Evolutionary conservation across 2,888 invertebrate genomes (phyloP).

Genomic region (Disparrhopalites patrizii): DNA sequence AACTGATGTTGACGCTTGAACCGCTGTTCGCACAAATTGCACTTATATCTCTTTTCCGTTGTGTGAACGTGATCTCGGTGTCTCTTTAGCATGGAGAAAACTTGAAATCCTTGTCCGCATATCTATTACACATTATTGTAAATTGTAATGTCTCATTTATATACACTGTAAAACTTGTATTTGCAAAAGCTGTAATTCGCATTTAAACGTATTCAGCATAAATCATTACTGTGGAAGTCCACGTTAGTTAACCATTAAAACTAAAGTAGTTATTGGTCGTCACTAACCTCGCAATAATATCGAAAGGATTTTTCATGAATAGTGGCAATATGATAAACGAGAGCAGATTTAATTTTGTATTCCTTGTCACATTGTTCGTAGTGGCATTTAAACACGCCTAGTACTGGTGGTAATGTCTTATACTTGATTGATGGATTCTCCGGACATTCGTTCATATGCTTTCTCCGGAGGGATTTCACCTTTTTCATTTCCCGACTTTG

Average conservation of each 20-base stretch:
- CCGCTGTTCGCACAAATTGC: constrained; percentile 13
- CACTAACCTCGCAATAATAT: constrained; percentile 16
- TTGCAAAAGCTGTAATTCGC: too few species aligned
- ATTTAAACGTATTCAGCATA: too few species aligned
- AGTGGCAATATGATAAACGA: constrained; percentile 3
- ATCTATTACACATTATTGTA: too few species aligned
- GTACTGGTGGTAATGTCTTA: background rate
- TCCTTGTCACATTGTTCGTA: constrained; percentile 14
- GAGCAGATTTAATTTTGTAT: background rate
- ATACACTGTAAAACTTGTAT: too few species aligned
- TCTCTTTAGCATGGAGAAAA: constrained; percentile 2
- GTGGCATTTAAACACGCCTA: background rate
- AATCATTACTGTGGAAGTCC: too few species aligned
- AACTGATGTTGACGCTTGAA: constrained; percentile 24
- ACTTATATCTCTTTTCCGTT: constrained; percentile 13
- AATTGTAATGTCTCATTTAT: too few species aligned
- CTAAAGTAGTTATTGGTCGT: too few species aligned
- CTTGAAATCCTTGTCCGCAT: constrained; percentile 19
- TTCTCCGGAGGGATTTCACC: too few species aligned
- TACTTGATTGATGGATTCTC: background rate
- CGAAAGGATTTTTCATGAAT: constrained; percentile 18
- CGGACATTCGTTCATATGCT: background rate
- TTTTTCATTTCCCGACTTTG: too few species aligned
- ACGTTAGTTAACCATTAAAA: too few species aligned
- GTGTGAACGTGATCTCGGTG: constrained; percentile 11